phyloP scores from a whole-genome alignment of 2,797 vertebrate genomes.

The Sciurus vulgaris region DNA sequence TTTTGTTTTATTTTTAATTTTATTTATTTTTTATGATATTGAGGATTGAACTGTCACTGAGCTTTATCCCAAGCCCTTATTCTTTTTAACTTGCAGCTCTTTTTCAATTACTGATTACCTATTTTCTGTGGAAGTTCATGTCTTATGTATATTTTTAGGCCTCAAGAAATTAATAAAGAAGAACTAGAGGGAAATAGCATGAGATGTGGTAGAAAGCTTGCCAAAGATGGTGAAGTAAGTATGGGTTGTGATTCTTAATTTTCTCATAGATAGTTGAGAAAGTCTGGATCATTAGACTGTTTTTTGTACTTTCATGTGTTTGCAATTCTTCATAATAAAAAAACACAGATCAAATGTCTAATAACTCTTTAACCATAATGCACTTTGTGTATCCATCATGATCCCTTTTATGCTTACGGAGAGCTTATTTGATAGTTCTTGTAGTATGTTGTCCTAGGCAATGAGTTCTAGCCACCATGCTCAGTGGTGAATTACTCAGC shows the following conservation, averaged over 20 bases:
- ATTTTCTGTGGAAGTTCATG: constrained; percentile 47
- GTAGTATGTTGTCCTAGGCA: not conserved
- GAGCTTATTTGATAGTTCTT: constrained; percentile 57
- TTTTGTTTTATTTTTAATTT: too few relatives aligned
- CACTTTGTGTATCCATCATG: not conserved
- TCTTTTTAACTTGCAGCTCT: constrained; percentile 53
- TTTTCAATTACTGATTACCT: constrained; percentile 60
- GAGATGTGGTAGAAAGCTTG: constrained; percentile 97
- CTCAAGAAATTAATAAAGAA: constrained; percentile 96
- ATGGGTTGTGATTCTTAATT: not conserved
- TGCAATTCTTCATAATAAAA: not conserved
- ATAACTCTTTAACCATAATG: not conserved
- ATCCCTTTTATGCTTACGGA: not conserved
- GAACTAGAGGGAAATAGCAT: constrained; percentile 96
- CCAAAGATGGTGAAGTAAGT: constrained; percentile 98
- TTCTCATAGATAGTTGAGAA: constrained; percentile 6
- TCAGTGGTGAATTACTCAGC: not conserved
- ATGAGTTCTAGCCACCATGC: not conserved
- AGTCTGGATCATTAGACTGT: not conserved
- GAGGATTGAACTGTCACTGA: not conserved
- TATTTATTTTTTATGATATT: not conserved
- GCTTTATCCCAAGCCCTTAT: not conserved
- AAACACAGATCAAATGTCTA: not conserved
- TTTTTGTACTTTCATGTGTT: not conserved
- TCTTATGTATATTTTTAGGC: constrained; percentile 88